These are phyloP conservation scores for Pangasius djambal DNA, from an alignment of 2,797 vertebrate species.

Conservation along the genomic window DNA sequence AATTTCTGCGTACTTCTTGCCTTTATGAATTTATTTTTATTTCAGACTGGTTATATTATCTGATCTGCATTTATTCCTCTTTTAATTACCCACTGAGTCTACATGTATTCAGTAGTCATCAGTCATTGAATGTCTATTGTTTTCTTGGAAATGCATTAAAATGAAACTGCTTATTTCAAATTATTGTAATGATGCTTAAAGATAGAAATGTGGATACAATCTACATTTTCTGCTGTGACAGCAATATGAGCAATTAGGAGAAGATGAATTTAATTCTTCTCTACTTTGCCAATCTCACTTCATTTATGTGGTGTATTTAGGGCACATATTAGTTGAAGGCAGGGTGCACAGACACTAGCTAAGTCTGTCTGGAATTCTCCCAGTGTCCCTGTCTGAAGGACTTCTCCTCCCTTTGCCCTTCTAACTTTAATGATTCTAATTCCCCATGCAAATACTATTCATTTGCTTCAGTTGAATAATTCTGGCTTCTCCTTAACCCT, in stretches of 20 bases:
- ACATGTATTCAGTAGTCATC: neutral
- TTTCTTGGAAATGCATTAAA: constrained; percentile 1
- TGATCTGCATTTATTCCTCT: constrained; percentile 7
- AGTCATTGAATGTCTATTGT: constrained; percentile 11
- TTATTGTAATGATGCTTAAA: neutral
- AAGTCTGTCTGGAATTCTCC: constrained; percentile 48
- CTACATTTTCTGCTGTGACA: constrained; percentile 26
- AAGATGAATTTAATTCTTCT: constrained; percentile 15
- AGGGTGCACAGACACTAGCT: constrained; percentile 39
- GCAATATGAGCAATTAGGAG: constrained; percentile 34
- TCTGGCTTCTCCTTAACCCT: constrained; percentile 77
- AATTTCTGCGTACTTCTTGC: neutral
- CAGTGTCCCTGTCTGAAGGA: constrained; percentile 63
- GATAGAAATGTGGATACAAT: neutral
- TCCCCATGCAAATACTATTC: constrained; percentile 87
- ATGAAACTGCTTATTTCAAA: constrained; percentile 19
- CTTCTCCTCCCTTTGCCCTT: constrained; percentile 80
- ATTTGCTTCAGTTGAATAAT: constrained; percentile 87
- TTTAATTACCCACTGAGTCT: constrained; percentile 25
- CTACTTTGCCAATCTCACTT: constrained; percentile 18
- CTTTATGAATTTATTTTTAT: constrained; percentile 17
- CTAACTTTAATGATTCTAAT: constrained; percentile 80
- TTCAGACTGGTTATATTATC: constrained; percentile 19
- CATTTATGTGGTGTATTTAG: constrained; percentile 26
- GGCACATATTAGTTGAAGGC: constrained; percentile 28